Conservation (phyloP, 2,888 invertebrate genomes). For the Pyrrhosoma nymphula region DNA sequence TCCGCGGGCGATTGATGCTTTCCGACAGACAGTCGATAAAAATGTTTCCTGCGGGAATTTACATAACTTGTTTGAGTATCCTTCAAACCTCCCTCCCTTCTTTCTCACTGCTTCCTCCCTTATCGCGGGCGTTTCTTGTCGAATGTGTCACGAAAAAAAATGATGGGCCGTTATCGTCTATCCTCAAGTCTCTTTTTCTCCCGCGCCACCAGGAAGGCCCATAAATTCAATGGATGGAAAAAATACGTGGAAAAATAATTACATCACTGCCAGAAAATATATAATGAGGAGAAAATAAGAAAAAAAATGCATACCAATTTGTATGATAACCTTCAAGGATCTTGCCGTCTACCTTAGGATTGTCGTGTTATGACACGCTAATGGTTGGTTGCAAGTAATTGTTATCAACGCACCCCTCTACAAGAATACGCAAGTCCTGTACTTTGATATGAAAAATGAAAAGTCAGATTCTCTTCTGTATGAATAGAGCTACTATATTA, state of each 20-base stretch:
- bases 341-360: neutral
- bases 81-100: neutral
- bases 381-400: neutral
- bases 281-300: neutral
- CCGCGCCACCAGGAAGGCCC: neutral
- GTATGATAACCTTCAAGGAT: neutral
- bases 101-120: neutral
- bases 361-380: neutral
- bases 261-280: neutral
- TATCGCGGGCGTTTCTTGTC: neutral
- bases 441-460: too few relatives aligned
- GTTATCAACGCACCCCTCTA: too few relatives aligned
- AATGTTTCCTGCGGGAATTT: conserved; percentile 1
- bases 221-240: neutral
- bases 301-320: neutral
- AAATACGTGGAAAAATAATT: neutral
- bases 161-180: neutral
- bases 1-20: conserved; percentile 7
- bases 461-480: too few relatives aligned
- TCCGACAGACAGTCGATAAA: conserved; percentile 1
- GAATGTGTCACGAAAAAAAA: conserved; percentile 3
- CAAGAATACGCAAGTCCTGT: too few relatives aligned
- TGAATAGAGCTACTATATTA: too few relatives aligned
- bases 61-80: conserved; percentile 16
- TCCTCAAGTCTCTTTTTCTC: neutral